phyloP scores from a whole-genome alignment of 2,113 vertebrate species.

The Trachemys scripta region DNA sequence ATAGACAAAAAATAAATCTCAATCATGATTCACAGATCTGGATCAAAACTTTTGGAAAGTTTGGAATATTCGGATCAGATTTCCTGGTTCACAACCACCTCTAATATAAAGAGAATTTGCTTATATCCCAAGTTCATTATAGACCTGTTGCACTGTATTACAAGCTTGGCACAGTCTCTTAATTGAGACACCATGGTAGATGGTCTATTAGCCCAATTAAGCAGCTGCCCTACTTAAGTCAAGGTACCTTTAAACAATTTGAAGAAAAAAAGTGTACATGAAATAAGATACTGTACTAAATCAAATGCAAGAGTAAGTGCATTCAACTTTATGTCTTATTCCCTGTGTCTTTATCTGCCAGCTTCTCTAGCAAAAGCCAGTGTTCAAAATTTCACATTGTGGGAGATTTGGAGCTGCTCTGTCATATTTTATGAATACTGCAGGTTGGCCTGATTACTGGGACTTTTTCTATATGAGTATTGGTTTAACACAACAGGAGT shows the following conservation, averaged over 20 bases:
- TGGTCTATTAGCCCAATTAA: background rate
- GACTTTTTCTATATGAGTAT: background rate
- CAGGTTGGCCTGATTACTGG: background rate
- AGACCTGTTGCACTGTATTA: background rate
- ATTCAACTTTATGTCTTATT: background rate
- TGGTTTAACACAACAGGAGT: background rate
- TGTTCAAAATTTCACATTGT: background rate
- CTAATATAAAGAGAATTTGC: background rate
- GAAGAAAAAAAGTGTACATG: background rate
- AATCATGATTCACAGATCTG: background rate
- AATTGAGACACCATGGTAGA: background rate
- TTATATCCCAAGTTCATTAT: background rate
- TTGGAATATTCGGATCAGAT: background rate
- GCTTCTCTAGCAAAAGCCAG: background rate
- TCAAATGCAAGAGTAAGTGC: background rate
- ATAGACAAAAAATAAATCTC: background rate
- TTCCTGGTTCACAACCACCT: background rate
- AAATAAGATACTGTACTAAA: background rate
- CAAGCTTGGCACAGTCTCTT: background rate
- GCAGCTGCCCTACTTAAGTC: background rate
- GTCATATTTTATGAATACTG: background rate
- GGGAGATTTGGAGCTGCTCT: background rate
- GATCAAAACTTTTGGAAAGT: background rate
- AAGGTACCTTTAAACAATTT: background rate
- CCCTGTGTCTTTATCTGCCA: background rate